Evolutionary conservation across 1,140 invertebrate species (phyloP).

Genomic region (Trypoxylus dichotomus): DNA sequence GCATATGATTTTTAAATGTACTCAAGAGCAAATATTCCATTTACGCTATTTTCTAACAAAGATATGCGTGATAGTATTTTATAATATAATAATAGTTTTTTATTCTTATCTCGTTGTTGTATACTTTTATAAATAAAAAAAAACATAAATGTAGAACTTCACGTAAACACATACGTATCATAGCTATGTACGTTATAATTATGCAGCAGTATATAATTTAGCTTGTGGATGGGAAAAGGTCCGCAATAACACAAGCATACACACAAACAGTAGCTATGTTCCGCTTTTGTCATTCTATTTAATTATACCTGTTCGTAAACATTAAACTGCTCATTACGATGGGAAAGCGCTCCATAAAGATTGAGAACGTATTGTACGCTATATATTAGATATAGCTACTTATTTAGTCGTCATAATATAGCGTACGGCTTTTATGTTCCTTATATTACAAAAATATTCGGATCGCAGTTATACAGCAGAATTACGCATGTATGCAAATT

Average conservation of each 20-base stretch:
- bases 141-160: no score
- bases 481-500: no score
- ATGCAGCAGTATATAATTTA: conserved; percentile 32
- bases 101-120: no score
- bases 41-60: no score
- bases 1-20: no score
- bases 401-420: not conserved
- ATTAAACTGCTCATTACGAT: conserved; percentile 40
- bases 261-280: conserved; percentile 29
- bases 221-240: conserved; percentile 36
- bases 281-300: conserved; percentile 39
- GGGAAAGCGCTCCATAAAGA: conserved; percentile 32
- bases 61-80: no score
- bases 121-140: no score
- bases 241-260: conserved; percentile 33
- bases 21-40: no score
- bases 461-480: no score
- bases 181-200: conserved; percentile 28
- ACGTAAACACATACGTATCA: no score
- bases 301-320: conserved; percentile 43
- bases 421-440: not conserved
- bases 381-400: not conserved
- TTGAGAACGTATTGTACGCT: not conserved
- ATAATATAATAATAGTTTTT: no score
- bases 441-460: not conserved